Percentiles rank a stretch among this genome's conserved stretches.
These are phyloP conservation scores for Chalcis sispes DNA, from an alignment of 2,888 invertebrate genomes.

Conservation along the genomic window DNA sequence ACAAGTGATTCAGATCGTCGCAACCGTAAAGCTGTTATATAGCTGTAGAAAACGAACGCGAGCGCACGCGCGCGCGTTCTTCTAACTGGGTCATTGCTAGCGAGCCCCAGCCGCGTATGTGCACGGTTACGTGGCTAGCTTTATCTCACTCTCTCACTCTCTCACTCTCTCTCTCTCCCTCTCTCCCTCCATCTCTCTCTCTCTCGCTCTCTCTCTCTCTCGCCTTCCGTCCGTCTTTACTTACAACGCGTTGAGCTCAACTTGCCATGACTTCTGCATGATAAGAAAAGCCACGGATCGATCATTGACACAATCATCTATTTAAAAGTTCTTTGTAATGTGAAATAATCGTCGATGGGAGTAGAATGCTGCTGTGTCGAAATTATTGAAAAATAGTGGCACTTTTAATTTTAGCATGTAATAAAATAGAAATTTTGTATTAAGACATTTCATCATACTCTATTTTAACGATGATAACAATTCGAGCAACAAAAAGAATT, in stretches of 20 bases:
- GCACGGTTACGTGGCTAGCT: not conserved
- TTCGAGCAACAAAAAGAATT: too few relatives aligned
- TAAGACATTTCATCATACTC: too few relatives aligned
- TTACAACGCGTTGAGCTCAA: constrained; percentile 29
- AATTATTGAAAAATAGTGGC: too few relatives aligned
- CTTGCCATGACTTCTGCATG: constrained; percentile 49
- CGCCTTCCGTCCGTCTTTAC: not conserved
- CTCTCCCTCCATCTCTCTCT: not conserved
- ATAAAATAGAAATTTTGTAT: too few relatives aligned
- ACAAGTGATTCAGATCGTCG: too few relatives aligned
- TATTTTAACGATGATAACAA: too few relatives aligned
- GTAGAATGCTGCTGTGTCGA: too few relatives aligned
- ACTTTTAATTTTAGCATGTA: too few relatives aligned
- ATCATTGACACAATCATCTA: not conserved
- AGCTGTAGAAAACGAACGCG: not conserved
- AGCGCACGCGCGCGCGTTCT: constrained; percentile 5
- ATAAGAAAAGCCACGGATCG: constrained; percentile 17
- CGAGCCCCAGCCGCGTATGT: constrained; percentile 60
- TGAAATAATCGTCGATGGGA: too few relatives aligned
- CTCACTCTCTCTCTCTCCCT: constrained; percentile 2
- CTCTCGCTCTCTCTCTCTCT: constrained; percentile 3
- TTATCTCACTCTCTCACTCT: not conserved
- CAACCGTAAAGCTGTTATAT: too few relatives aligned
- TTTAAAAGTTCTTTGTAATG: too few relatives aligned
- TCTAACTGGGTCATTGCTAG: constrained; percentile 72